A percentile compares a stretch with the other conserved stretches of the same genome.
These are phyloP conservation scores for Atrichornis clamosus DNA, from an alignment of 2,113 vertebrate species.

Conservation along the genomic window DNA sequence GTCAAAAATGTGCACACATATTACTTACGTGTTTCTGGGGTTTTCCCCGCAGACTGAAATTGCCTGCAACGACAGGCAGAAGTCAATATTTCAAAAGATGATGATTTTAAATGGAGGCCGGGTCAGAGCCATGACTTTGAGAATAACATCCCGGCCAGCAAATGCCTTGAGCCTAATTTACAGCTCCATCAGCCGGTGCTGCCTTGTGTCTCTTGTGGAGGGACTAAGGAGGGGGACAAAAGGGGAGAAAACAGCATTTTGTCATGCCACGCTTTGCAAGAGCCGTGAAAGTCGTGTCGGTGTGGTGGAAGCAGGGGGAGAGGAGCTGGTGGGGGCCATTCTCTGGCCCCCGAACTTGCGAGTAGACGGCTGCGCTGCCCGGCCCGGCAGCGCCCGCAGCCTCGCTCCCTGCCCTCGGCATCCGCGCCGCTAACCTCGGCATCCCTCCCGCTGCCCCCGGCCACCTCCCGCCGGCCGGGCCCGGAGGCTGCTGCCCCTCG, in stretches of 20 bases:
- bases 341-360: accelerated
- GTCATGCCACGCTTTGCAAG: background rate
- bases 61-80: background rate
- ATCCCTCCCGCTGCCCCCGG: background rate
- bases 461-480: background rate
- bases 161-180: background rate
- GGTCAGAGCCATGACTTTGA: background rate
- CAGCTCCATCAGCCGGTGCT: background rate
- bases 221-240: background rate
- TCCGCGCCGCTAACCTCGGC: background rate
- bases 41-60: background rate
- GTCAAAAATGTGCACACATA: background rate
- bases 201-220: background rate
- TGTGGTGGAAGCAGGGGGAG: background rate
- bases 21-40: background rate
- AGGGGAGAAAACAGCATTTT: background rate
- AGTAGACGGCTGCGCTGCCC: background rate
- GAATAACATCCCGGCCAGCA: background rate
- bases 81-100: background rate
- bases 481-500: background rate
- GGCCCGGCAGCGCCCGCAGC: background rate
- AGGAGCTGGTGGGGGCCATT: background rate
- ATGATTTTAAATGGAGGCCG: background rate
- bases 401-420: background rate
- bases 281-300: background rate